Evolutionary conservation across 2,888 invertebrate genomes (phyloP), one percentile per base, ranked within the genome.

Genomic region (Drosophila vallismaia): DNA sequence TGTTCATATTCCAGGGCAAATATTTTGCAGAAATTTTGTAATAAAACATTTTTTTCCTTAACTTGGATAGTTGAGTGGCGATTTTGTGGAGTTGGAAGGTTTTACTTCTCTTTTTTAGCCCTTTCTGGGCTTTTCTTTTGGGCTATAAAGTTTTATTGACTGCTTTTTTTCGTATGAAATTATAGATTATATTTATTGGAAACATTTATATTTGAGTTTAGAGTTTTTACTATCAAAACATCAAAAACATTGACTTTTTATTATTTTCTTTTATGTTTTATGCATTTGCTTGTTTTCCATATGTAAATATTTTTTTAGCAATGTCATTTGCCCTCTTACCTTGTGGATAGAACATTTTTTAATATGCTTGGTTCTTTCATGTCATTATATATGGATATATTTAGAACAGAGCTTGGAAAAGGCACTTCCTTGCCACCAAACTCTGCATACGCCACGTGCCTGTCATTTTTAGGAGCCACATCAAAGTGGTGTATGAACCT

Each of bases 401-500:
- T 4, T 36, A 1, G 10, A 10, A n/a, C 1, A 36, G 10, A 1
- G 4, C 36, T 33, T 33, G 3, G n/a, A 10, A 36, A 36, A n/a
- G 36, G 9, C 7, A 33, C 7, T 33, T 33, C 33, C 3, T 33
- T 8, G 33, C 8, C 33, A 8, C 24, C 28, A 10, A n/a, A 54
- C 70, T 59, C 46, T 55, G 52, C 42, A 74, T 76, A 66, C 62
- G 74, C 58, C 77, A 77, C 60, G 75, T 77, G 60, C 14, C 46
- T 14, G 31, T 1, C 40, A 33, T 19, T 8, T 31, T 9, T 6
- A 10, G 38, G 29, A 14, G 9, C 36, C 45, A 55, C 69, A 60
- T 79, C 77, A 80, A 83, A 79, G 58, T 48, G 46, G n/a, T 29
- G 38, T 12, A 12, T 12, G 38, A 10, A 45, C 10, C 12, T 50